Evolutionary conservation across 30 jellyfish, hydroid and myxozoan species (phyloP), one percentile per base, ranked within the genome.

Genomic region (Haliclystus octoradiatus): DNA sequence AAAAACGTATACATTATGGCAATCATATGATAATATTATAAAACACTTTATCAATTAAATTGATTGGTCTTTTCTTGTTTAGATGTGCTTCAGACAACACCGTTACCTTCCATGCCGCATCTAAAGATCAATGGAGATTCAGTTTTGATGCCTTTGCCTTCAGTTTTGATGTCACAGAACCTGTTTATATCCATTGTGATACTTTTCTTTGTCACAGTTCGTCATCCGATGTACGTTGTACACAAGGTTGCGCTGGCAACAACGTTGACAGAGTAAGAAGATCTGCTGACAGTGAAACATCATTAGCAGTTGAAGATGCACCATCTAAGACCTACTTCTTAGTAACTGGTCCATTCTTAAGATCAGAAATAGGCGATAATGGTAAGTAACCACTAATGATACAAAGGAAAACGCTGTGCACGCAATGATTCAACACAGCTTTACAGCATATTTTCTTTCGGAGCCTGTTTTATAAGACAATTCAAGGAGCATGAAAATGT

Each of bases 21-120:
- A n/a, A n/a, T n/a, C n/a, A n/a, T n/a, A n/a, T n/a, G n/a, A n/a
- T n/a, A n/a, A n/a, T n/a, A n/a, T n/a, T n/a, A n/a, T n/a, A n/a
- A n/a, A n/a, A n/a, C n/a, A n/a, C n/a, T n/a, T n/a, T n/a, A n/a
- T n/a, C n/a, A n/a, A n/a, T n/a, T n/a, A n/a, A n/a, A n/a, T n/a
- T n/a, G n/a, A n/a, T n/a, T n/a, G n/a, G n/a, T n/a, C n/a, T n/a
- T n/a, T n/a, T n/a, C n/a, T n/a, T n/a, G n/a, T n/a, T n/a, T n/a
- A 75, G 87, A 57, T 75, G 87, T 49, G 73, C 87, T n/a, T 28
- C 52, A 34, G 87, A 75, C 25, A 25, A 63, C 23, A 75, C 74
- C 49, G 73, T 66, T 2, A 29, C 33, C 28, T 66, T 75, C 73
- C 52, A 23, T 9, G 35, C 33, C n/a, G 67, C 79, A 13, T 73